A percentile compares a stretch with the other conserved stretches of the same genome.
Conservation (phyloP, 1,140 invertebrate genomes). For the Ceratoteleas bidentatus region DNA sequence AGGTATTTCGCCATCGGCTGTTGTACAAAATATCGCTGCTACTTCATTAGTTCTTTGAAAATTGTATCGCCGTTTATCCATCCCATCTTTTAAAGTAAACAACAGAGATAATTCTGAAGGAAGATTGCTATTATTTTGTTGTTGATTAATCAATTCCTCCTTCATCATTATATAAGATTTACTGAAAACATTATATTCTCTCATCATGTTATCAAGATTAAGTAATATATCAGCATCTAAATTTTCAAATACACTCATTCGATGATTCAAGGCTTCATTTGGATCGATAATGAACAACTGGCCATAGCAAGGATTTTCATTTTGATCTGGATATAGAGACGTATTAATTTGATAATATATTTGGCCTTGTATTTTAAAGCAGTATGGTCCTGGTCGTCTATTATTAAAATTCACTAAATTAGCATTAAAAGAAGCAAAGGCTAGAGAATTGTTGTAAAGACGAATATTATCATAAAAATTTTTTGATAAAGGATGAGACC, state of each 20-base stretch:
- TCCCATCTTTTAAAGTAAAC: constrained; percentile 29
- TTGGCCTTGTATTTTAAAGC: background rate
- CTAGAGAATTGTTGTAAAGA: constrained; percentile 38
- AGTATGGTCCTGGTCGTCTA: constrained; percentile 15
- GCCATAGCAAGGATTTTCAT: constrained; percentile 38
- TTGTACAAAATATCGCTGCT: constrained; percentile 21
- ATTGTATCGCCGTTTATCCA: constrained; percentile 46
- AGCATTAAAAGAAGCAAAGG: constrained; percentile 48
- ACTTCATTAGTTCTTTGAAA: background rate
- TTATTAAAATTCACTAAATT: constrained; percentile 34
- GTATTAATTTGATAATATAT: background rate
- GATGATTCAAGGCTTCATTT: constrained; percentile 31
- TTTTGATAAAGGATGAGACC: constrained; percentile 13
- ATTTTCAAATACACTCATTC: constrained; percentile 23
- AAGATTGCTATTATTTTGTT: constrained; percentile 1
- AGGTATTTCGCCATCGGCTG: constrained; percentile 51
- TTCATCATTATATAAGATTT: constrained; percentile 15
- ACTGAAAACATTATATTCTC: constrained; percentile 39
- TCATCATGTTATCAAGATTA: constrained; percentile 21
- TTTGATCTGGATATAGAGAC: constrained; percentile 23
- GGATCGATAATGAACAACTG: constrained; percentile 54
- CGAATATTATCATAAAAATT: constrained; percentile 37
- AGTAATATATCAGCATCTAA: constrained; percentile 9
- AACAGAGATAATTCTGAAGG: no score
- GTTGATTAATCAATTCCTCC: constrained; percentile 36